Base-by-base conservation (phyloP, 1,140 invertebrate species). In the Protaetia brevitarsis region DNA sequence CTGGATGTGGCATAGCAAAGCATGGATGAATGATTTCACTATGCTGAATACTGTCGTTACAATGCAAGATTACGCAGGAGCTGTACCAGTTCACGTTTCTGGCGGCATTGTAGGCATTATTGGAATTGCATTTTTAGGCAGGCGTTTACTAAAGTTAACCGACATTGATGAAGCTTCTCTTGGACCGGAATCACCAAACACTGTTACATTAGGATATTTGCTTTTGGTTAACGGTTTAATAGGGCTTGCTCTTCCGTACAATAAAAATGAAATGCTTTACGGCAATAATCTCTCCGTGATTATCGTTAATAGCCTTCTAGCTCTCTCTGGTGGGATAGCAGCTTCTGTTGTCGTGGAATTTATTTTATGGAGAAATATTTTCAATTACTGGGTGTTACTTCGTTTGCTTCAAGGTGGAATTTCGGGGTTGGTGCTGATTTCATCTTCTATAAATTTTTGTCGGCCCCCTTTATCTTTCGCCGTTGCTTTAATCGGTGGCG, bases 1-100 rank as follows among this genome's bases (percentile, higher is more conserved):
- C 29, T 74, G 73, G 73, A 63, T 68, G n/a, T 74, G 72, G 72
- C 67, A 66, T 61, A 23, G 63, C 1, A 61, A 66, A 34, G 73
- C 72, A 13, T 73, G 72, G 72, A 69, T 74, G 70, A 70, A 62
- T 1, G 60, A 56, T 7, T 26, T 31, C 4, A 63, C n/a, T 8
- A 51, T 74, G 11, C n/a, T 68, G 2, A 63, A 65, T 10, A 13
- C 63, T 58, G 60, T 34, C 16, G 67, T 71, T 1, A 61, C 59
- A 3, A 16, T 74, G 7, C 62, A 69, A 34, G 73, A 74, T 66
- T 64, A 66, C 36, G 72, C 58, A n/a, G 73, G 69, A 8, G 65
- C 65, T 61, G 56, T 74, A 16, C 67, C 68, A n/a, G 56, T 74
- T 2, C 69, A 74, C 62, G 16, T 70, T 8, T 64, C 69, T n/a